Percentiles rank a stretch among this genome's conserved stretches.
Conservation (phyloP, 2,113 vertebrate species). For the Ceyx cyanopectus region DNA sequence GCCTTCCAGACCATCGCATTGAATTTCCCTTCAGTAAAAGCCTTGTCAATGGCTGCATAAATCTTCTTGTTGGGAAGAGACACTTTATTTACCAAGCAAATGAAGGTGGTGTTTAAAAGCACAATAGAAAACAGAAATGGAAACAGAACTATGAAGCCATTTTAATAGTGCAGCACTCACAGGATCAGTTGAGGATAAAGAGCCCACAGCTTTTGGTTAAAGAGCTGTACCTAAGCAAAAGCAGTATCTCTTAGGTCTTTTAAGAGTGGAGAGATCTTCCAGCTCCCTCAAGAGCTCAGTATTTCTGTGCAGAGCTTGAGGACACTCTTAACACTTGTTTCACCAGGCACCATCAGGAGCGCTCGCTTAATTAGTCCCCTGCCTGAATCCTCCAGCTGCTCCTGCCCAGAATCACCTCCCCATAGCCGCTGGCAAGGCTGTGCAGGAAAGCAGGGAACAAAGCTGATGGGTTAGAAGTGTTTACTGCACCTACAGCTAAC, state of each 20-base stretch:
- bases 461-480: not conserved
- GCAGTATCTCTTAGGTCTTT: not conserved
- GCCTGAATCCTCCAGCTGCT: conserved; percentile 5
- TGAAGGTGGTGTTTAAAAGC: not conserved
- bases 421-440: not conserved
- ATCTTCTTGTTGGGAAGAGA: not conserved
- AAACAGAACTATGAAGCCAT: not conserved
- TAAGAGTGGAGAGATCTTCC: not conserved
- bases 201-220: not conserved
- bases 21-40: not conserved
- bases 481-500: not conserved
- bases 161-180: not conserved
- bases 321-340: not conserved
- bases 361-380: not conserved
- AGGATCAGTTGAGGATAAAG: not conserved
- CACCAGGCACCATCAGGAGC: not conserved
- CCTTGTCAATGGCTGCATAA: not conserved
- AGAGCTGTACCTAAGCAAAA: not conserved
- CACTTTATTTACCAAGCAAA: not conserved
- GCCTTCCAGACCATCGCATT: not conserved
- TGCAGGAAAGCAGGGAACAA: not conserved
- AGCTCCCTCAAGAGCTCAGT: not conserved
- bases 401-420: not conserved
- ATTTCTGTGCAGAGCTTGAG: not conserved
- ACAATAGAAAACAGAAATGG: not conserved